phyloP scores from a whole-genome alignment of 2,888 invertebrate genomes.

The Bedellia somnulentella region DNA sequence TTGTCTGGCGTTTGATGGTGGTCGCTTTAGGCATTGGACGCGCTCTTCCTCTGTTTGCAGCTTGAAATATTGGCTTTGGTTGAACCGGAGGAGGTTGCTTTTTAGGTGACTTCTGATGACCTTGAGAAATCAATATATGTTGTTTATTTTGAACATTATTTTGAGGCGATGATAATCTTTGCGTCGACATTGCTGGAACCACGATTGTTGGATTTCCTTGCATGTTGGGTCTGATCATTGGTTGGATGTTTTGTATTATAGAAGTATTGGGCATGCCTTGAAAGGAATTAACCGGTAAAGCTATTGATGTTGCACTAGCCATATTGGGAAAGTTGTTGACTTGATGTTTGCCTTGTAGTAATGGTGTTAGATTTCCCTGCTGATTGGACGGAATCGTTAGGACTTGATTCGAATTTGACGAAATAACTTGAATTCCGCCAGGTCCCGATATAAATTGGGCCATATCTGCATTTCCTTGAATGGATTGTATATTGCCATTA shows the following conservation, averaged over 20 bases:
- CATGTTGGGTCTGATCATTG: slow-evolving; percentile 50
- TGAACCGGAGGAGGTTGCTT: slow-evolving; percentile 47
- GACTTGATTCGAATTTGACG: slow-evolving; percentile 55
- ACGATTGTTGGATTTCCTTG: slow-evolving; percentile 52
- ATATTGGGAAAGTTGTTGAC: slow-evolving; percentile 48
- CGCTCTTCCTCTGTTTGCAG: slow-evolving; percentile 40
- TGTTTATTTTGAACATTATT: slow-evolving; percentile 32
- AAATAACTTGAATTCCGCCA: slow-evolving; percentile 53
- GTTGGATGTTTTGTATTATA: slow-evolving; percentile 52
- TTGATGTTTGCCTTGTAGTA: slow-evolving; percentile 50
- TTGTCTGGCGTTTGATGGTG: slow-evolving; percentile 47
- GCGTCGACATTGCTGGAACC: slow-evolving; percentile 46
- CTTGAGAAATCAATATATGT: slow-evolving; percentile 41
- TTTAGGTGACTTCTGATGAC: slow-evolving; percentile 48
- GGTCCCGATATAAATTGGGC: slow-evolving; percentile 41
- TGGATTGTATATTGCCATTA: slow-evolving; percentile 40
- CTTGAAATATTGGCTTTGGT: slow-evolving; percentile 52
- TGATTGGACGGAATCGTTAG: slow-evolving; percentile 47
- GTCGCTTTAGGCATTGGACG: slow-evolving; percentile 48
- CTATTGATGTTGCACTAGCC: slow-evolving; percentile 52
- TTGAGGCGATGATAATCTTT: slow-evolving; percentile 43
- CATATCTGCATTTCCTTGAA: slow-evolving; percentile 44
- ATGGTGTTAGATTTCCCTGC: slow-evolving; percentile 29
- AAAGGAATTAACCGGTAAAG: slow-evolving; percentile 48
- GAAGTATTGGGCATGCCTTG: slow-evolving; percentile 49